Evolutionary conservation across 2,113 vertebrate species (phyloP), one percentile per base, ranked within the genome.

Genomic region (Sapajus apella): DNA sequence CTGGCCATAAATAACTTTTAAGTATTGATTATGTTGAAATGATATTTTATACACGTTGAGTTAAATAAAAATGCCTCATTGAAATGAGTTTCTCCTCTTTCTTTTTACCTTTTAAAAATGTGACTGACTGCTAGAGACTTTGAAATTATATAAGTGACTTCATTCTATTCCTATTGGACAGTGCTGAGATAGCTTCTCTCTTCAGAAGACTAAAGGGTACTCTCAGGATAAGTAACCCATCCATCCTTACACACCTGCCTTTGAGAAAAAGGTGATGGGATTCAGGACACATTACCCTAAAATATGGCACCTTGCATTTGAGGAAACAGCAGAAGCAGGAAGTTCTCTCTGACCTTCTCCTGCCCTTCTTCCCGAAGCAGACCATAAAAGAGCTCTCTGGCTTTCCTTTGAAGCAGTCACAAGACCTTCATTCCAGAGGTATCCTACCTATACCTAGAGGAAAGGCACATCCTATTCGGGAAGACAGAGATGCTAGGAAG

Each of bases 61-160:
- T 73, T 97, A 90, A 93, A 77, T 93, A 66, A 81, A 64, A 84
- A 89, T 90, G 45, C 27, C 50, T 80, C 64, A 82, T 56, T 87
- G 68, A 95, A 56, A 66, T 66, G n/a, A 82, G 92, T 96, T 92
- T 95, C 55, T 52, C 43, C 70, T 84, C 10, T 80, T 89, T 75
- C 25, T 55, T 68, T 86, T 82, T 85, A 30, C 6, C 82, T 72
- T 79, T 47, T 27, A 73, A 87, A 68, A 85, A 50, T 76, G 6
- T 40, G 13, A 25, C 77, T 40, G 13, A 25, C 77, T 82, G 40
- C 66, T 80, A 47, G 43, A 55, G 70, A 87, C 37, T 76, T 81
- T 83, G 80, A 55, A 64, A 66, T 93, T 68, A 32, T 8, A 47
- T 18, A n/a, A 4, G 35, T 94, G 64, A 1, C 45, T 84, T 83